Percentiles rank a stretch among this genome's conserved stretches.
Conservation (phyloP, 2,888 invertebrate genomes). For the Coleophora flavipennella region DNA sequence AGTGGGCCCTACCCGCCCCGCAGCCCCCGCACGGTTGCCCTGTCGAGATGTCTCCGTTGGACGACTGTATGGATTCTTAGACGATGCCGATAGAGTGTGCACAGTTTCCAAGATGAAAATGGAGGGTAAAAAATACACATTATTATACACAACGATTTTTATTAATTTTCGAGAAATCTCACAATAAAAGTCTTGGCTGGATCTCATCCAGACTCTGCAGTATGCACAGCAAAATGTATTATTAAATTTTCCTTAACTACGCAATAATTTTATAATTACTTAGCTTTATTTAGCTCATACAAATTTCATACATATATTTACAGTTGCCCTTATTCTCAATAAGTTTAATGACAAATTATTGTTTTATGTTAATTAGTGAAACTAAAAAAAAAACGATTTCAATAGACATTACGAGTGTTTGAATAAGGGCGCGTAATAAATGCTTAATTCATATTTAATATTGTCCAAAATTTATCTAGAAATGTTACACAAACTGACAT, state of each 20-base stretch:
- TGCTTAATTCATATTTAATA: slow-evolving; percentile 31
- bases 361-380: too few relatives aligned
- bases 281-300: slow-evolving; percentile 26
- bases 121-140: slow-evolving; percentile 29
- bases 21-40: too few relatives aligned
- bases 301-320: slow-evolving; percentile 52
- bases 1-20: too few relatives aligned
- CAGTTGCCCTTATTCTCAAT: slow-evolving; percentile 47
- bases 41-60: too few relatives aligned
- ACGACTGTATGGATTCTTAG: too few relatives aligned
- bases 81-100: too few relatives aligned
- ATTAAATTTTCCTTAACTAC: slow-evolving; percentile 28
- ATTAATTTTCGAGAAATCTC: slow-evolving; percentile 62
- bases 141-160: slow-evolving; percentile 55
- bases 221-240: slow-evolving; percentile 59
- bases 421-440: slow-evolving; percentile 38
- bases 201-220: slow-evolving; percentile 69
- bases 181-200: slow-evolving; percentile 67
- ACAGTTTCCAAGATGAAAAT: too few relatives aligned
- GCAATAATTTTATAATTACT: slow-evolving; percentile 38
- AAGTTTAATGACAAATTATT: slow-evolving; percentile 1
- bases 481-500: slow-evolving; percentile 22
- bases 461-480: slow-evolving; percentile 51
- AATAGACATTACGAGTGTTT: neutral
- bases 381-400: too few relatives aligned